These are phyloP conservation scores for Empidonax alnorum DNA, from an alignment of 2,113 vertebrate species.

Conservation along the genomic window DNA sequence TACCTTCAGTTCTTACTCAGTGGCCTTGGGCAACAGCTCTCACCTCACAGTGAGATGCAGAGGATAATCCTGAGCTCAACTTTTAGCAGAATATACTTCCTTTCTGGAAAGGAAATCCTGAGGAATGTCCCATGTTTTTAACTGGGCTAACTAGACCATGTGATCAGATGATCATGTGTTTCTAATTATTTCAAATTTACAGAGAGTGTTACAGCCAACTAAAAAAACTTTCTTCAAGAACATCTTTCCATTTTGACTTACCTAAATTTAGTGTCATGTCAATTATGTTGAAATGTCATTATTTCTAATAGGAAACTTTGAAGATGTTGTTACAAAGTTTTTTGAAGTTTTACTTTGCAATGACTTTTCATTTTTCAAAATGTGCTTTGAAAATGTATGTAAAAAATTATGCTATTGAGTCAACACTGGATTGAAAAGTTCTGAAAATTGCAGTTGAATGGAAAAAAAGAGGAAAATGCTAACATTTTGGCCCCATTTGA, in stretches of 20 bases:
- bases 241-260: background rate
- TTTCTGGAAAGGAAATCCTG: background rate
- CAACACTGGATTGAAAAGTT: background rate
- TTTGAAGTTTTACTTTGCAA: background rate
- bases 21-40: background rate
- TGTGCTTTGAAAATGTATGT: background rate
- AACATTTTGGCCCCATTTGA: background rate
- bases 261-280: background rate
- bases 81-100: background rate
- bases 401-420: rapidly evolving
- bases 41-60: background rate
- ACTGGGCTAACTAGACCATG: background rate
- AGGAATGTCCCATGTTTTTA: rapidly evolving
- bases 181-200: background rate
- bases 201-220: background rate
- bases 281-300: background rate
- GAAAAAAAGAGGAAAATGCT: background rate
- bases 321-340: background rate
- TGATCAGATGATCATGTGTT: background rate
- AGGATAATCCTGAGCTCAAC: background rate
- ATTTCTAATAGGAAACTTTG: background rate
- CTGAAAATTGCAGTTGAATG: background rate
- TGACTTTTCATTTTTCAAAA: background rate
- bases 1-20: background rate
- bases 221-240: background rate